phyloP scores from a whole-genome alignment of 2,113 vertebrate genomes.

The Epinephelus moara region DNA sequence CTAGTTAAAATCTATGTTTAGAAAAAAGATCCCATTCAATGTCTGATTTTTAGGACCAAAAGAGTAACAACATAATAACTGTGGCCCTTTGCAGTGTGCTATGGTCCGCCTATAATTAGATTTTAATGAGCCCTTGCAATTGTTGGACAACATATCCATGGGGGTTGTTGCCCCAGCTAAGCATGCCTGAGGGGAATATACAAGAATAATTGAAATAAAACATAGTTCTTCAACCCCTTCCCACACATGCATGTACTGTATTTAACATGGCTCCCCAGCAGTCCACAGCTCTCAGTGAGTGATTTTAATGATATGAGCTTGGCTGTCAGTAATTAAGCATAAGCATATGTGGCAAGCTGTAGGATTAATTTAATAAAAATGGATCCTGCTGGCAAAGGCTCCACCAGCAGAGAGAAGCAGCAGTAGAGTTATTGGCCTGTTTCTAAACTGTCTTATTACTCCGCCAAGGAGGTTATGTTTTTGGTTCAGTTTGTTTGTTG shows the following conservation, averaged over 20 bases:
- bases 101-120: constrained; percentile 48
- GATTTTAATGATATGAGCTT: constrained; percentile 63
- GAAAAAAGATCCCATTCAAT: not conserved
- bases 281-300: constrained; percentile 47
- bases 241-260: constrained; percentile 15
- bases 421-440: not conserved
- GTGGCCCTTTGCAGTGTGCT: constrained; percentile 7
- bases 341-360: constrained; percentile 53
- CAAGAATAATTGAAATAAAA: constrained; percentile 60
- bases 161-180: constrained; percentile 39
- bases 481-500: too few species aligned
- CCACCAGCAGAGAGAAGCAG: not conserved
- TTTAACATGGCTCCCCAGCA: constrained; percentile 47
- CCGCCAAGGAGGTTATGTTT: too few species aligned
- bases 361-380: constrained; percentile 63
- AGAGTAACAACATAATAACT: constrained; percentile 36
- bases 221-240: constrained; percentile 23
- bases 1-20: not conserved
- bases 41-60: not conserved
- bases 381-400: constrained; percentile 14
- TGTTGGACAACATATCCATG: constrained; percentile 60
- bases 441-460: not conserved
- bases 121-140: constrained; percentile 37
- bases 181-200: constrained; percentile 45
- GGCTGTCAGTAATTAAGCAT: constrained; percentile 67